Base-by-base conservation (phyloP, 2,888 invertebrate genomes). In the Arrhopalites spinosus region DNA sequence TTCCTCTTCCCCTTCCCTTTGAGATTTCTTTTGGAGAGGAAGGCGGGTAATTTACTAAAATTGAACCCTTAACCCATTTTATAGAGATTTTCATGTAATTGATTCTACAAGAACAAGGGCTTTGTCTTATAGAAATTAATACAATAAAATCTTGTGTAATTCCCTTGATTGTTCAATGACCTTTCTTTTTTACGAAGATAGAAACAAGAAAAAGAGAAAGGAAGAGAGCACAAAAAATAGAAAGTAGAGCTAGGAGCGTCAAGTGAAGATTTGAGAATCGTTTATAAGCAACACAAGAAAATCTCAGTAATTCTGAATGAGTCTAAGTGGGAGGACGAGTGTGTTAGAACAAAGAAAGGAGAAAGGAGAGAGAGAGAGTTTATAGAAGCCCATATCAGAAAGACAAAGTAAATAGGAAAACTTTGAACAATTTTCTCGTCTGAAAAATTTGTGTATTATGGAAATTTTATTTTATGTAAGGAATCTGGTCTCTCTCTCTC, bases 401-500 rank as follows among this genome's bases (percentile, higher is more conserved):
- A 8, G n/a, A 50, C 17, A 17, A 3, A 66, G 66, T 66, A 43
- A 43, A 36, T 45, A 36, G 43, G 43, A 36, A 66, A 66, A 66
- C 45, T 66, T 66, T 50, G 2, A 50, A 69, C 50, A 50, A 29
- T 25, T 68, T 53, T 27, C 69, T 17, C 50, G 47, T 68, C 68
- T 47, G 25, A 69, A 69, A 69, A 69, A 50, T 69, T 69, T 45
- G 47, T 25, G 50, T 53, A 69, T 50, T 69, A 69, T 69, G 69
- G 69, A 71, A 71, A 71, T 71, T 71, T 30, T 36, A 71, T 71
- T 71, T 30, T 36, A 71, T 71, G 71, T 36, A 1, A 30, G 45
- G 43, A 68, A 68, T 68, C 68, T 68, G 68, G 45, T 45, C 25
- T 59, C 13, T 59, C 15, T 1, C 59, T n/a, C 50, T 17, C 50